Conservation (phyloP, 2,888 invertebrate genomes). For the Penaeus monodon region DNA sequence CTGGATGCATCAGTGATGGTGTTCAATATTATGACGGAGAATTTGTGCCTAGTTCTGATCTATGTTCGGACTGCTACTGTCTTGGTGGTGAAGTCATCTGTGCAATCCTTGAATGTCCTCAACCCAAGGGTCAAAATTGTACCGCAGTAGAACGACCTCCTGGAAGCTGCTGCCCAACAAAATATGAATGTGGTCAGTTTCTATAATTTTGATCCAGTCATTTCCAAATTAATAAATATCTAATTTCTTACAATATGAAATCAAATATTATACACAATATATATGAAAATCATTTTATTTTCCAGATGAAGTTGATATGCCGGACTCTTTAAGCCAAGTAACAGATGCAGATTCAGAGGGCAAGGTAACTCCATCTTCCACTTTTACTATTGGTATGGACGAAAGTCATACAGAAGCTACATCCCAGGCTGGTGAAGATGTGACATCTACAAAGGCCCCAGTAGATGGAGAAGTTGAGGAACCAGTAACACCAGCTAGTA, state of each 20-base stretch:
- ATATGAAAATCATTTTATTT: not conserved
- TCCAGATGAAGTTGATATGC: slow-evolving; percentile 24
- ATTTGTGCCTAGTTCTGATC: slow-evolving; percentile 45
- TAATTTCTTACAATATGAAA: not conserved
- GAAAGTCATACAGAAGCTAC: not conserved
- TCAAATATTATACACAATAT: not conserved
- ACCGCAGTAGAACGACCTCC: slow-evolving; percentile 32
- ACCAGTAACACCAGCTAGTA: not conserved
- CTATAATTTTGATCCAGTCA: not conserved
- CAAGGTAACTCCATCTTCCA: slow-evolving; percentile 19
- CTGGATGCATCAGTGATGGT: slow-evolving; percentile 44
- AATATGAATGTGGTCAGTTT: slow-evolving; percentile 62
- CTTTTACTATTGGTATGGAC: not conserved
- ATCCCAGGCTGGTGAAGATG: not conserved
- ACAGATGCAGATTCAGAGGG: slow-evolving; percentile 1
- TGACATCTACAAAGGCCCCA: not conserved
- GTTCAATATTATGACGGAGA: slow-evolving; percentile 53
- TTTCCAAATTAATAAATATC: not conserved
- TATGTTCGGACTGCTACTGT: slow-evolving; percentile 63
- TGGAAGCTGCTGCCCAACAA: slow-evolving; percentile 58
- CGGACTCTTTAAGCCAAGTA: not conserved
- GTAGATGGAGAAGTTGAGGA: not conserved
- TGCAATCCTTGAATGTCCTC: slow-evolving; percentile 50
- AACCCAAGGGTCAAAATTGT: slow-evolving; percentile 52
- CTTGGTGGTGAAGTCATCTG: slow-evolving; percentile 53